These are phyloP conservation scores for Macquaria australasica DNA, from an alignment of 2,113 vertebrate genomes.

Conservation along the genomic window DNA sequence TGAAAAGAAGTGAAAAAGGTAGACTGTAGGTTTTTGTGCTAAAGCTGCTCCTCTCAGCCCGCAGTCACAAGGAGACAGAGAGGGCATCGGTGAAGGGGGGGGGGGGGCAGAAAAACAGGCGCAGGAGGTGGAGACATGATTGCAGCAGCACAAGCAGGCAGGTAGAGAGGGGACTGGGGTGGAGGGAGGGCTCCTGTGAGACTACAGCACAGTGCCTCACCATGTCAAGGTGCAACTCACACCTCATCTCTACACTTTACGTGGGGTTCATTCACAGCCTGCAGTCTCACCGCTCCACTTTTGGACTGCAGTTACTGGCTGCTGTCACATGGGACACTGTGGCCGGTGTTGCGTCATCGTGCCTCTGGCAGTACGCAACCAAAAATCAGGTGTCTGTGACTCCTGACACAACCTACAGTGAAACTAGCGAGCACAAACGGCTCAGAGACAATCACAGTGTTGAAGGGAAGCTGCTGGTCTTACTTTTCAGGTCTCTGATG, in stretches of 20 bases:
- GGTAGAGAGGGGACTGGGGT: background rate
- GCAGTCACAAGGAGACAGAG: conserved; percentile 82
- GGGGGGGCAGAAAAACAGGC: conserved; percentile 26
- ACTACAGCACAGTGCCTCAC: conserved; percentile 49
- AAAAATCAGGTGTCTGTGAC: conserved; percentile 5
- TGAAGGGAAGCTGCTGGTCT: conserved; percentile 66
- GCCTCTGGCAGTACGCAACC: conserved; percentile 19
- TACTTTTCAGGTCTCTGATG: conserved; percentile 95
- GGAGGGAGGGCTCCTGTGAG: conserved; percentile 26
- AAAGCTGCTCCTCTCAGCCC: conserved; percentile 68
- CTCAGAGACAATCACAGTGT: background rate
- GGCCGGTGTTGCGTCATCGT: conserved; percentile 21
- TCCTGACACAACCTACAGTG: conserved; percentile 1
- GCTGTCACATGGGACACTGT: conserved; percentile 36
- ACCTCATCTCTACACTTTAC: conserved; percentile 38
- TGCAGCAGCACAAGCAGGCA: conserved; percentile 67
- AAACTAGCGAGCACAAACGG: background rate
- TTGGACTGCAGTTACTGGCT: conserved; percentile 55
- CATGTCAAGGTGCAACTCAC: conserved; percentile 54
- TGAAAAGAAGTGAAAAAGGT: background rate
- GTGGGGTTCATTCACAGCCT: conserved; percentile 51
- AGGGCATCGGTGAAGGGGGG: conserved; percentile 62
- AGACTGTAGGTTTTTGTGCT: conserved; percentile 66
- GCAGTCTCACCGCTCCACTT: conserved; percentile 42
- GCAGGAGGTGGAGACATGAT: conserved; percentile 56